These are phyloP conservation scores for Carapus acus DNA, from an alignment of 2,797 vertebrate species.

Conservation along the genomic window DNA sequence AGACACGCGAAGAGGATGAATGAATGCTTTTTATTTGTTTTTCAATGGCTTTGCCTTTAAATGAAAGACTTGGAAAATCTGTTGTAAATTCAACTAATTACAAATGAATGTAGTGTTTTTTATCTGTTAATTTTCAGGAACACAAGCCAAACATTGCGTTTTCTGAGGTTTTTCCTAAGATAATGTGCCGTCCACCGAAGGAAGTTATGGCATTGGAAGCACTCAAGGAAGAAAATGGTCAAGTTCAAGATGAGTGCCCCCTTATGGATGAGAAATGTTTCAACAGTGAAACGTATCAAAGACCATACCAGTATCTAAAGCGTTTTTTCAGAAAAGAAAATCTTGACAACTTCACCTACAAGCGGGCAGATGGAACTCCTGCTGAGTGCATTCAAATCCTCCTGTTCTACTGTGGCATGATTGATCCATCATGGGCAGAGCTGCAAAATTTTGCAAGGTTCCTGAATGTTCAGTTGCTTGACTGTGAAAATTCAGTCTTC, in stretches of 20 bases:
- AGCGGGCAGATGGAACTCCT: conserved; percentile 71
- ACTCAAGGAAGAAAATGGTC: conserved; percentile 6
- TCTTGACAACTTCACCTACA: conserved; percentile 76
- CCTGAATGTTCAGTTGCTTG: conserved; percentile 78
- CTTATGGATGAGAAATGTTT: conserved; percentile 80
- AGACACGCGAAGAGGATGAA: too few relatives aligned
- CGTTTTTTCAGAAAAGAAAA: conserved; percentile 59
- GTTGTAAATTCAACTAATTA: too few relatives aligned
- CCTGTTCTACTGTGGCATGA: conserved; percentile 78
- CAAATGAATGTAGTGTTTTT: too few relatives aligned
- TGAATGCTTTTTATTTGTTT: too few relatives aligned
- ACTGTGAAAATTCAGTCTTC: conserved; percentile 82
- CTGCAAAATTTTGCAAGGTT: conserved; percentile 82
- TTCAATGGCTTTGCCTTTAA: too few relatives aligned
- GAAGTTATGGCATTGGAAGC: conserved; percentile 70
- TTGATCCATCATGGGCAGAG: conserved; percentile 85
- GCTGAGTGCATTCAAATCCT: conserved; percentile 78
- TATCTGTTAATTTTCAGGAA: conserved; percentile 51
- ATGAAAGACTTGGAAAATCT: too few relatives aligned
- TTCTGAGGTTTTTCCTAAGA: conserved; percentile 79
- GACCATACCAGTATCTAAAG: conserved; percentile 84
- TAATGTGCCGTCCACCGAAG: conserved; percentile 80
- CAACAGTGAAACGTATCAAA: conserved; percentile 78
- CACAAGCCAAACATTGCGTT: conserved; percentile 56
- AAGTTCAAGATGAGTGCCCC: conserved; percentile 37